Conservation (phyloP, 2,888 invertebrate species). For the Autographa gamma region DNA sequence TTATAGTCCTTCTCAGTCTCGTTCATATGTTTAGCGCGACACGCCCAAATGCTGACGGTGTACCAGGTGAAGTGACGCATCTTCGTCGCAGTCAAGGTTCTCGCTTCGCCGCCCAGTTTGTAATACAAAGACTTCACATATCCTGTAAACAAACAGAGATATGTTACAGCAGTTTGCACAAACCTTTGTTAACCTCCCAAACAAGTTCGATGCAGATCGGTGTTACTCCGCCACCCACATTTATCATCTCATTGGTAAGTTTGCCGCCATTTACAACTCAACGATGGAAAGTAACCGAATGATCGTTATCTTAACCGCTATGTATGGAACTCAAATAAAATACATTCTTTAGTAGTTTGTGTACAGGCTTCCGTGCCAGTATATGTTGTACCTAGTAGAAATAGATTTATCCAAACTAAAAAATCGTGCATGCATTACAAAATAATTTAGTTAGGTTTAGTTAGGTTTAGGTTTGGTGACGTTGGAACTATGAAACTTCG, state of each 20-base stretch:
- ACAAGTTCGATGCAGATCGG: neutral
- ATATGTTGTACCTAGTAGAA: neutral
- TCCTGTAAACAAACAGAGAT: constrained; percentile 60
- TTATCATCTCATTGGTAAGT: neutral
- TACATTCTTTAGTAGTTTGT: neutral
- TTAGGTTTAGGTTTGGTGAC: constrained; percentile 5
- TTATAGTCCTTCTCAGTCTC: constrained; percentile 84
- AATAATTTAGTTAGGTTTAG: constrained; percentile 7
- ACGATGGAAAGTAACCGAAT: neutral
- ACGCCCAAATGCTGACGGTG: constrained; percentile 93
- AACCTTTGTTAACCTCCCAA: neutral
- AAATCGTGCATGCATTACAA: constrained; percentile 26
- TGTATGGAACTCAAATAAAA: neutral
- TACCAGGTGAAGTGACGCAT: constrained; percentile 94
- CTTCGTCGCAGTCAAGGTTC: constrained; percentile 71
- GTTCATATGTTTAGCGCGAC: constrained; percentile 90
- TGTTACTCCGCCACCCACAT: neutral
- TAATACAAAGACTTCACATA: constrained; percentile 77
- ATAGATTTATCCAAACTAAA: constrained; percentile 6
- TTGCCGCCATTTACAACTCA: neutral
- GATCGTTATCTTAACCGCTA: neutral
- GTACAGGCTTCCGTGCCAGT: neutral
- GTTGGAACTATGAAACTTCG: constrained; percentile 26
- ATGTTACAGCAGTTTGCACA: constrained; percentile 4
- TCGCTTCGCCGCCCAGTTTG: constrained; percentile 86